Evolutionary conservation across 1,140 invertebrate species (phyloP).

Genomic region (Drosophila littoralis): DNA sequence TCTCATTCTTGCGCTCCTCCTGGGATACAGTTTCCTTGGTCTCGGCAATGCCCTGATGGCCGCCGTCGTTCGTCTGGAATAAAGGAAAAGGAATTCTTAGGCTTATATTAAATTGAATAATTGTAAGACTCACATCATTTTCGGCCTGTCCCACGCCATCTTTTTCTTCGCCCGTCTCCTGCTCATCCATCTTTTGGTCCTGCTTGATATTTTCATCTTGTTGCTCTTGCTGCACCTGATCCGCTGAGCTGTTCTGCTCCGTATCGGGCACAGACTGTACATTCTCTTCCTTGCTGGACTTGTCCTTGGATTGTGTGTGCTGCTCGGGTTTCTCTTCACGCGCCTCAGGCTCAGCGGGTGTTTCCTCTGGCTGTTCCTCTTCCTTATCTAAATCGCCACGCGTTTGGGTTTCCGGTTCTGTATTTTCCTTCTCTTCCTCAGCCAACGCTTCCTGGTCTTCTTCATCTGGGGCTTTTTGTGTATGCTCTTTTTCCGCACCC

Average conservation of each 20-base stretch:
- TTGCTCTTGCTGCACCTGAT: constrained; percentile 72
- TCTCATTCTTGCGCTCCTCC: constrained; percentile 82
- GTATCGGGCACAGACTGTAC: constrained; percentile 86
- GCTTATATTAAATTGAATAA: background rate
- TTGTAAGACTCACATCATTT: constrained; percentile 85
- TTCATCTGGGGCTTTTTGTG: constrained; percentile 85
- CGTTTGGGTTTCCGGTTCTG: constrained; percentile 69
- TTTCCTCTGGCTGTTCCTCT: constrained; percentile 71
- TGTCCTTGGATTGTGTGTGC: constrained; percentile 88
- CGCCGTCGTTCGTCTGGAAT: constrained; percentile 83
- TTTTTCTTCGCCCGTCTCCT: constrained; percentile 86
- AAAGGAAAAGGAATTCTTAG: background rate
- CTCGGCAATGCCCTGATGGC: constrained; percentile 86
- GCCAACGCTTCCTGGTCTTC: constrained; percentile 85
- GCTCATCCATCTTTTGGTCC: constrained; percentile 80
- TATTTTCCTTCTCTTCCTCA: constrained; percentile 85
- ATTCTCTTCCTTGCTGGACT: constrained; percentile 86
- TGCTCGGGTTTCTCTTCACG: constrained; percentile 86
- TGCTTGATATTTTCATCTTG: constrained; percentile 75
- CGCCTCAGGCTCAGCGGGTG: constrained; percentile 54
- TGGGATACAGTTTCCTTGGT: constrained; percentile 84
- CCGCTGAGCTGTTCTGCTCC: constrained; percentile 73
- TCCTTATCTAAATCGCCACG: constrained; percentile 60
- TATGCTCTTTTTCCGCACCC: constrained; percentile 71
- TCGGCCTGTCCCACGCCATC: constrained; percentile 87